A percentile compares a stretch with the other conserved stretches of the same genome.
These are phyloP conservation scores for Cetoscarus ocellatus DNA, from an alignment of 2,797 vertebrate species.

Conservation along the genomic window DNA sequence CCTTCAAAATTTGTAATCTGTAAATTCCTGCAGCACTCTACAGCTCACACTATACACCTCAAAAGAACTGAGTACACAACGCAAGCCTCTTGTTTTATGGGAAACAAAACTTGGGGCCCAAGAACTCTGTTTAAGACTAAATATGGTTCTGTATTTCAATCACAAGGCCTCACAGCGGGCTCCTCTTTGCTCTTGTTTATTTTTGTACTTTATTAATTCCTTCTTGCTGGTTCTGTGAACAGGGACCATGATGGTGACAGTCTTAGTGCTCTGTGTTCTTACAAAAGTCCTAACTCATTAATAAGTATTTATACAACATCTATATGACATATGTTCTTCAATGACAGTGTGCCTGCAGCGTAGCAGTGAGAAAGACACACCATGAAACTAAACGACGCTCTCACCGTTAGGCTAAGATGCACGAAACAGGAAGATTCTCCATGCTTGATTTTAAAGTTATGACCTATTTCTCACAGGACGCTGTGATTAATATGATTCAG, in stretches of 20 bases:
- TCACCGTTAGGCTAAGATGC: constrained; percentile 57
- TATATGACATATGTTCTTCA: constrained; percentile 63
- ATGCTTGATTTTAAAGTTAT: constrained; percentile 55
- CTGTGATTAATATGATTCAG: constrained; percentile 69
- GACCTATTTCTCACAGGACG: constrained; percentile 65
- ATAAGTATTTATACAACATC: constrained; percentile 78
- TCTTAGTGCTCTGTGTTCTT: constrained; percentile 72
- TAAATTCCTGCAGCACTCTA: too few relatives aligned
- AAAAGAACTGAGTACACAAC: constrained; percentile 51
- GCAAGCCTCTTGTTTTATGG: constrained; percentile 59
- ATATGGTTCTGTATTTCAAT: constrained; percentile 47
- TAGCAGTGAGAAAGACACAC: constrained; percentile 67
- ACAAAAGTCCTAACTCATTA: constrained; percentile 58
- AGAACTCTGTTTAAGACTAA: constrained; percentile 62
- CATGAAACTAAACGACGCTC: constrained; percentile 61
- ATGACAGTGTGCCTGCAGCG: constrained; percentile 72
- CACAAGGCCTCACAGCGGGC: constrained; percentile 44
- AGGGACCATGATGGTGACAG: constrained; percentile 45
- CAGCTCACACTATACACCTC: constrained; percentile 49
- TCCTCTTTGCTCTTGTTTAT: constrained; percentile 42
- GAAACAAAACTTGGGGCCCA: constrained; percentile 60
- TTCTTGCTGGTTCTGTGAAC: constrained; percentile 59
- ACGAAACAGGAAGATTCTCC: constrained; percentile 38
- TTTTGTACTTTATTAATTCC: constrained; percentile 68
- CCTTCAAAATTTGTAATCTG: too few relatives aligned